Evolutionary conservation across 2,888 invertebrate species (phyloP).

Genomic region (Lissocephala sabroskyi): DNA sequence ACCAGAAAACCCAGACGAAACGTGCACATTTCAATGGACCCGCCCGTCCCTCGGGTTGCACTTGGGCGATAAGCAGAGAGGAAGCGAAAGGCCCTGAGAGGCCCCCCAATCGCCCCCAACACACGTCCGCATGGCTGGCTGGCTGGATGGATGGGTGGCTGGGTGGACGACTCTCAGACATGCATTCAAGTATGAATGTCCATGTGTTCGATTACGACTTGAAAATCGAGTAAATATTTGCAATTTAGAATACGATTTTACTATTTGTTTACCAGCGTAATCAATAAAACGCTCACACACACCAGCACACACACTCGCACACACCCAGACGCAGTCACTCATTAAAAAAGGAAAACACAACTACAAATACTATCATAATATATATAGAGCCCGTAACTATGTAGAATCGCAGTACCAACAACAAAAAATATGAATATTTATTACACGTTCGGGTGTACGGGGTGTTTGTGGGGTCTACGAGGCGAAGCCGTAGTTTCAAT

Average conservation of each 20-base stretch:
- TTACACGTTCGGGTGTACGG: slow-evolving; percentile 40
- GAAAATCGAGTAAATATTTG: slow-evolving; percentile 48
- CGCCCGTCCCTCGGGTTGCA: background rate
- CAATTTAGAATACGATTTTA: slow-evolving; percentile 52
- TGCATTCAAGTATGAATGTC: slow-evolving; percentile 7
- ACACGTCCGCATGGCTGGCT: background rate
- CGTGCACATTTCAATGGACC: slow-evolving; percentile 37
- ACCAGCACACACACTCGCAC: background rate
- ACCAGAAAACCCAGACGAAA: slow-evolving; percentile 36
- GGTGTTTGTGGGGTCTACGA: no score
- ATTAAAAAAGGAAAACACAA: slow-evolving; percentile 8
- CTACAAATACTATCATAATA: background rate
- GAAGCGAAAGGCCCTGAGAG: background rate
- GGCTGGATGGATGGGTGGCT: no score
- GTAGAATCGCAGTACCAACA: slow-evolving; percentile 8
- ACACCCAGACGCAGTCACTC: slow-evolving; percentile 18
- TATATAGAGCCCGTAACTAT: background rate
- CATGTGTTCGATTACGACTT: slow-evolving; percentile 17
- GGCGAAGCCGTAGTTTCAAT: slow-evolving; percentile 12
- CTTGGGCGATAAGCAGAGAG: background rate
- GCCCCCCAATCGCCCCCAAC: background rate
- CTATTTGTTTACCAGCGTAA: slow-evolving; percentile 59
- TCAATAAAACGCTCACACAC: slow-evolving; percentile 28
- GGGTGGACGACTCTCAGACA: background rate
- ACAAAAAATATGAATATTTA: slow-evolving; percentile 40